Base-by-base conservation (phyloP, 2,797 vertebrate species). In the Lerista edwardsae region DNA sequence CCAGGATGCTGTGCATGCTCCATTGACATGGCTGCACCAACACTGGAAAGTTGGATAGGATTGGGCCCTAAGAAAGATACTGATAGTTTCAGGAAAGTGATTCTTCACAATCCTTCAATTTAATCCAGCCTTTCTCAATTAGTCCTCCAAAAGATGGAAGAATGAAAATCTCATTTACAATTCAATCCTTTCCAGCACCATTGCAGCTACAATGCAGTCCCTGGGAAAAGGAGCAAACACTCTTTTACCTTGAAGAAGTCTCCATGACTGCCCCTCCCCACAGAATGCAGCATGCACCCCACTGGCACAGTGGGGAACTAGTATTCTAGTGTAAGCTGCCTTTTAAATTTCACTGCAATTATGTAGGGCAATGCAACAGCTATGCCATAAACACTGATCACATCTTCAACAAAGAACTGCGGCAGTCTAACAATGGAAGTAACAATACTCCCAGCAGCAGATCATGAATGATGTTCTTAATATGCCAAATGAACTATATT, bases 351-450 rank as follows among this genome's bases (percentile, higher is more conserved):
- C 0, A 0, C 27, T 34, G 75, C 51, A 27, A 11, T 34, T 61
- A 81, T 83, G 73, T 75, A 0, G 85, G 55, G 90, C 67, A 76
- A 6, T 65, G 14, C 39, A 14, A 14, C 17, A 12, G 89, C 68
- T 74, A 1, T 0, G 25, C 68, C 6, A 3, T 82, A 77, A 87
- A 2, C 67, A 0, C 0, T 3, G 44, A 71, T 84, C 39, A 23
- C 8, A 36, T 7, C n/a, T 47, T 61, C 10, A 79, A 75, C 61
- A 59, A 86, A 29, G 3, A 84, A 39, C 0, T 44, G 65, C 47
- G 87, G 44, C 80, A 44, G 90, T 86, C 84, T 87, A 72, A 84
- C 1, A 15, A 69, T 64, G 89, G 19, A 57, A n/a, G 51, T 90
- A 29, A 90, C 87, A 69, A 83, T 62, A 71, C n/a, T 17, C 75